Evolutionary conservation across 1,140 invertebrate genomes (phyloP), one percentile per base, ranked within the genome.

Genomic region (Drosophila seguyi): DNA sequence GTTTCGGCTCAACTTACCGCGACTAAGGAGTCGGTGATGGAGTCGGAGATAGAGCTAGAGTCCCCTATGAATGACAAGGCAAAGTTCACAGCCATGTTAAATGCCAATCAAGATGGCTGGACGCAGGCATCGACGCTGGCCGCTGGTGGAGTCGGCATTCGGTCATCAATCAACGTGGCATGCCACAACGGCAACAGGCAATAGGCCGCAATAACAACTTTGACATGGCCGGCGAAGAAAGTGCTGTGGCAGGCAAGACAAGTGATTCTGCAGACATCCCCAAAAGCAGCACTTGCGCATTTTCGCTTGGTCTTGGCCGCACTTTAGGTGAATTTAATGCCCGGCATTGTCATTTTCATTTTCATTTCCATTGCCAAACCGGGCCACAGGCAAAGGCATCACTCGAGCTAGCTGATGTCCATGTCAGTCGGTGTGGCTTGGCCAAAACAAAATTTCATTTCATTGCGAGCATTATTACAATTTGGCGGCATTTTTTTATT

Each of bases 1-100:
- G 68, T 22, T 36, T 53, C 50, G 50, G 31, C 50, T 16, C 18
- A 34, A 53, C 7, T 36, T 14, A 20, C 50, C 18, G 50, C 50
- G 18, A 36, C 50, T 53, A 22, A 36, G 50, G 52, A 55, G 52
- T 7, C 18, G 18, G 16, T 11, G 47, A 48, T 29, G 47, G 25
- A 29, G 47, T n/a, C 22, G 13, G 20, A 39, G 38, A 39, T 39
- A 16, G 38, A 39, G 38, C 10, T 29, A 34, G 41, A 57, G 50
- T 69, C 65, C 16, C 53, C 57, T 41, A 55, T 57, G 42, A 65
- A 63, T 65, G 48, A 55, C 58, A 55, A 84, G 69, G 80, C 80
- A 85, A 68, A 88, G 85, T 88, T 88, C 85, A 90, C 69, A 72
- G 66, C 22, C 16, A 75, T 88, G 85, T 78, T 79, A 85, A 85